These are phyloP conservation scores for Oreortyx pictus DNA, from an alignment of 2,797 vertebrate genomes.

Conservation along the genomic window DNA sequence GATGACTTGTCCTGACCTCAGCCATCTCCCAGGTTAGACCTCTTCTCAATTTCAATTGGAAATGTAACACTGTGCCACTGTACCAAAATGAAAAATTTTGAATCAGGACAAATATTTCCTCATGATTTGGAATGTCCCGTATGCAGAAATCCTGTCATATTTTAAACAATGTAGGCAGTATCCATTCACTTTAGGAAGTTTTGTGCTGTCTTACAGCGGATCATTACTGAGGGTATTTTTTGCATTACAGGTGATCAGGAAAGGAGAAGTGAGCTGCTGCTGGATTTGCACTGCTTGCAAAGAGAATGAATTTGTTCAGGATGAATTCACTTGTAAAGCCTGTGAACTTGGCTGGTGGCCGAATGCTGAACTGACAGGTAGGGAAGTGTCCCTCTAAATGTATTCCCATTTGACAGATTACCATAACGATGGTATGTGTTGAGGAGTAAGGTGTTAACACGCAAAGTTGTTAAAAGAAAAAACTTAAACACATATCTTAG, in stretches of 20 bases:
- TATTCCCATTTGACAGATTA: not conserved
- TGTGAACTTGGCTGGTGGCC: conserved; percentile 99
- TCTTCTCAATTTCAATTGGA: not conserved
- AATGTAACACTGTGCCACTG: not conserved
- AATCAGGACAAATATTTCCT: not conserved
- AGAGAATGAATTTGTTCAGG: conserved; percentile 95
- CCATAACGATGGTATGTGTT: not conserved
- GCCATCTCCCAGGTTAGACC: not conserved
- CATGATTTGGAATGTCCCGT: not conserved
- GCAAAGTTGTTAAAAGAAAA: not conserved
- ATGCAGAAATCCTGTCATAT: not conserved
- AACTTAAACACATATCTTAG: not conserved
- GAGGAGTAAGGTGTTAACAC: not conserved
- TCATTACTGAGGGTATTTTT: not conserved
- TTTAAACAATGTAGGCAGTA: not conserved
- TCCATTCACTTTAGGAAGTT: not conserved
- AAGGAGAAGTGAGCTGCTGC: conserved; percentile 99
- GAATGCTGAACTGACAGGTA: conserved; percentile 90
- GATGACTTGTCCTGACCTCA: not conserved
- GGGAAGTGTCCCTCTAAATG: not conserved
- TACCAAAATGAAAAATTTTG: not conserved
- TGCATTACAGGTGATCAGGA: conserved; percentile 91
- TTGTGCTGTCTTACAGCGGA: not conserved
- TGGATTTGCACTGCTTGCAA: conserved; percentile 99
- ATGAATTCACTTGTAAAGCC: conserved; percentile 98